Evolutionary conservation across 1,140 invertebrate species (phyloP).

Genomic region (Apis dorsata): DNA sequence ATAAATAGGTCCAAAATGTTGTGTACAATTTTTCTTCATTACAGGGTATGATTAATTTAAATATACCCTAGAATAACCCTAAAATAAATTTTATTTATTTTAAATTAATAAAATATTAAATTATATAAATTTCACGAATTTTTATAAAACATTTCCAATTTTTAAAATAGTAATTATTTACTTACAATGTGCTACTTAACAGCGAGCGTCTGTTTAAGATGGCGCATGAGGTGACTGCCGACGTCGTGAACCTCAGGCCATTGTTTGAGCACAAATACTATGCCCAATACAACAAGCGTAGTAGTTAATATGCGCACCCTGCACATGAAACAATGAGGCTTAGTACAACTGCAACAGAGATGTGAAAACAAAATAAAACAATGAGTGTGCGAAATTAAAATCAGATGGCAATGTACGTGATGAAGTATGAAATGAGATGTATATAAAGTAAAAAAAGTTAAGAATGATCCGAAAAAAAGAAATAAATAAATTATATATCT

Average conservation of each 20-base stretch:
- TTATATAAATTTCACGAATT: background rate
- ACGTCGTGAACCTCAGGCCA: constrained; percentile 93
- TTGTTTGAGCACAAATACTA: constrained; percentile 91
- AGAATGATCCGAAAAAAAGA: background rate
- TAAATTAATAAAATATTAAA: background rate
- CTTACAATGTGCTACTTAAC: constrained; percentile 82
- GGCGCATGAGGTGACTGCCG: constrained; percentile 84
- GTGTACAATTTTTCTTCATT: constrained; percentile 59
- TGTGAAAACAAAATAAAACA: constrained; percentile 74
- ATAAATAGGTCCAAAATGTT: constrained; percentile 61
- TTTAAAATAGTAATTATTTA: constrained; percentile 29
- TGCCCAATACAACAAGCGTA: constrained; percentile 87
- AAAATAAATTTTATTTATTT: constrained; percentile 39
- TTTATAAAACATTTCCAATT: too few relatives aligned
- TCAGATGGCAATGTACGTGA: constrained; percentile 31
- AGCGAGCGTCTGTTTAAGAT: constrained; percentile 85
- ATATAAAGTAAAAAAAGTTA: background rate
- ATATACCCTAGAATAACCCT: constrained; percentile 64
- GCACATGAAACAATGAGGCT: constrained; percentile 81
- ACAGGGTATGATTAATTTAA: constrained; percentile 65
- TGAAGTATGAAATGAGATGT: constrained; percentile 42
- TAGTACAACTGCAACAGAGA: constrained; percentile 79
- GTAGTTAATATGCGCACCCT: constrained; percentile 93
- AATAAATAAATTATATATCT: background rate
- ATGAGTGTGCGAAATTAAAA: constrained; percentile 72